These are phyloP conservation scores for Carassius auratus DNA, from an alignment of 2,113 vertebrate species.

Conservation along the genomic window DNA sequence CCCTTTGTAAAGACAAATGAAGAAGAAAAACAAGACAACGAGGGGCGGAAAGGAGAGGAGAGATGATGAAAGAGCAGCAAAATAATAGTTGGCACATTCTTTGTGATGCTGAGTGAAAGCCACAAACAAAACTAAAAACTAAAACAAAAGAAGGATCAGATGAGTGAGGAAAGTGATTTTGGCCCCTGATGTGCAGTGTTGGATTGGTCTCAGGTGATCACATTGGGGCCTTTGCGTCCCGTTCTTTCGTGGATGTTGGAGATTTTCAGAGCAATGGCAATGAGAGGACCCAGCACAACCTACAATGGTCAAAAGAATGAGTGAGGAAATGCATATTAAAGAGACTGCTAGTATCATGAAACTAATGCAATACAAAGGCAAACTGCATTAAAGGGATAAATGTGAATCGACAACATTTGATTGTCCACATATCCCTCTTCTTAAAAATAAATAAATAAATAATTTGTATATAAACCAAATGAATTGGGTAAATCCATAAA, in stretches of 20 bases:
- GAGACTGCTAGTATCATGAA: neutral
- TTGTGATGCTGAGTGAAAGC: neutral
- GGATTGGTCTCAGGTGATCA: constrained; percentile 87
- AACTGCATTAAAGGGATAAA: neutral
- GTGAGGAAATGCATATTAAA: neutral
- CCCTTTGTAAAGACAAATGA: neutral
- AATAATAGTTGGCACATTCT: constrained; percentile 33
- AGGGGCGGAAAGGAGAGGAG: neutral
- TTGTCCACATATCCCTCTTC: neutral
- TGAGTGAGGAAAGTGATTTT: constrained; percentile 57
- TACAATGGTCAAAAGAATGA: constrained; percentile 59
- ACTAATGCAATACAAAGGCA: neutral
- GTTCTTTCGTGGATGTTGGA: constrained; percentile 96
- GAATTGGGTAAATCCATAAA: neutral
- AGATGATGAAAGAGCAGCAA: constrained; percentile 26
- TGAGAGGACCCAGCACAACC: constrained; percentile 95
- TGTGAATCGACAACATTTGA: neutral
- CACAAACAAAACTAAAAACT: neutral
- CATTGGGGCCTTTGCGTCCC: constrained; percentile 88
- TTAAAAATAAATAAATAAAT: neutral
- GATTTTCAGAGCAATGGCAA: constrained; percentile 96
- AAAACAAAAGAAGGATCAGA: neutral
- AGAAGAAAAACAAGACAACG: neutral
- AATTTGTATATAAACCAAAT: too few species aligned
- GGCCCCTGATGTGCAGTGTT: constrained; percentile 68